Percentiles rank a stretch among this genome's conserved stretches.
Evolutionary conservation across 92 coral and sea anemone species (phyloP).

Genomic region (Virgularia gustaviana): DNA sequence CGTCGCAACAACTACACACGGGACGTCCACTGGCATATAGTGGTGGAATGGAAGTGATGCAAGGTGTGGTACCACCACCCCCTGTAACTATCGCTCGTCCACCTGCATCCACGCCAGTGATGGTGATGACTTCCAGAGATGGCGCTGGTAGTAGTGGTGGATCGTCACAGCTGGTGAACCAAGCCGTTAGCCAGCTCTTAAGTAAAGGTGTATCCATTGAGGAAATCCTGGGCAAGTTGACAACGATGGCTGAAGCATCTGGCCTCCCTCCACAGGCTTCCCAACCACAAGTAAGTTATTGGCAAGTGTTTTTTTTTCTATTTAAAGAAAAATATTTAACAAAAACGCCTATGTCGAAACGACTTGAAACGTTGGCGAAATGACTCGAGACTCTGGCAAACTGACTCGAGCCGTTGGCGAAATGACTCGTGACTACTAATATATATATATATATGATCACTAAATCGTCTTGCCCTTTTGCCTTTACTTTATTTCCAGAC

Average conservation of each 20-base stretch:
- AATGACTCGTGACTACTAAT: no score
- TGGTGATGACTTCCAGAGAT: not conserved
- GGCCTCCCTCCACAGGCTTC: not conserved
- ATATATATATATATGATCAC: not conserved
- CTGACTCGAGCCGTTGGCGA: no score
- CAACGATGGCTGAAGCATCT: conserved; percentile 16
- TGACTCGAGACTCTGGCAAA: no score
- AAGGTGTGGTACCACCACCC: no score
- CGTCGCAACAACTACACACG: no score
- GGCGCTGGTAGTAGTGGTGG: not conserved
- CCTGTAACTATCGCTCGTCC: no score
- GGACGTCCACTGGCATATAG: no score
- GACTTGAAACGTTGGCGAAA: no score
- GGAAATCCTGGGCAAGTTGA: conserved; percentile 24
- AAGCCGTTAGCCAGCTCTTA: conserved; percentile 17
- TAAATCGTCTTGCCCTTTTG: not conserved
- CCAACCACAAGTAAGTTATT: not conserved
- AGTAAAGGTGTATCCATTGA: conserved; percentile 21
- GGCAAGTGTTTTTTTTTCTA: no score
- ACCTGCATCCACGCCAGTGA: not conserved
- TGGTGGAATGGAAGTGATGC: no score
- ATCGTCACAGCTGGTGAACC: conserved; percentile 21
- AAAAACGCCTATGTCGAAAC: no score
- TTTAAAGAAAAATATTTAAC: no score
- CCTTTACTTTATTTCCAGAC: not conserved